phyloP scores from a whole-genome alignment of 2,113 vertebrate genomes.

The Sphaerodactylus townsendi region DNA sequence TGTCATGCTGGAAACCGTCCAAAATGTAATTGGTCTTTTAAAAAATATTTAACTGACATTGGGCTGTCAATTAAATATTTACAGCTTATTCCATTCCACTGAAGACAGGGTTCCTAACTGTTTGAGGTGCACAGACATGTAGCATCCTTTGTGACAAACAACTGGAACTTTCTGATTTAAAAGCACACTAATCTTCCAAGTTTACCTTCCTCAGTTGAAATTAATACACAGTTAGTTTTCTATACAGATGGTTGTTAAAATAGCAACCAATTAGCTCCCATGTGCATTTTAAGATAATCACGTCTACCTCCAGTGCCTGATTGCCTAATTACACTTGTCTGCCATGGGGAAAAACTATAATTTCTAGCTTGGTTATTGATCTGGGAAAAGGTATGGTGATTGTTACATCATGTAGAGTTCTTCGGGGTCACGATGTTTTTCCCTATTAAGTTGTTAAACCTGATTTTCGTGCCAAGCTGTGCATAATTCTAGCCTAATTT shows the following conservation, averaged over 20 bases:
- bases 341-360: constrained; percentile 28
- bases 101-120: constrained; percentile 35
- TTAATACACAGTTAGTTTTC: constrained; percentile 52
- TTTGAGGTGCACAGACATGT: constrained; percentile 8
- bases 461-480: constrained; percentile 20
- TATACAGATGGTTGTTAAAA: constrained; percentile 62
- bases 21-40: constrained; percentile 16
- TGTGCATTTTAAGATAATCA: constrained; percentile 60
- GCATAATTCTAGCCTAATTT: constrained; percentile 16
- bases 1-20: constrained; percentile 17
- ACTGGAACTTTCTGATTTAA: constrained; percentile 34
- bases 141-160: constrained; percentile 41
- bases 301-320: constrained; percentile 51
- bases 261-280: constrained; percentile 55
- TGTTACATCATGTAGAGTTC: constrained; percentile 36
- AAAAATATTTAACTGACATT: neutral
- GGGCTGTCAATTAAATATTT: constrained; percentile 53
- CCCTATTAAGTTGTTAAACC: constrained; percentile 33
- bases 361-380: constrained; percentile 64
- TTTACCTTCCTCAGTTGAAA: constrained; percentile 62
- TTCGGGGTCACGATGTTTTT: constrained; percentile 52
- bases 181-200: constrained; percentile 33
- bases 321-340: constrained; percentile 66
- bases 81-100: constrained; percentile 43
- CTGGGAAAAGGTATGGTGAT: constrained; percentile 55